Evolutionary conservation across 2,888 invertebrate genomes (phyloP).

Genomic region (Phania funesta): DNA sequence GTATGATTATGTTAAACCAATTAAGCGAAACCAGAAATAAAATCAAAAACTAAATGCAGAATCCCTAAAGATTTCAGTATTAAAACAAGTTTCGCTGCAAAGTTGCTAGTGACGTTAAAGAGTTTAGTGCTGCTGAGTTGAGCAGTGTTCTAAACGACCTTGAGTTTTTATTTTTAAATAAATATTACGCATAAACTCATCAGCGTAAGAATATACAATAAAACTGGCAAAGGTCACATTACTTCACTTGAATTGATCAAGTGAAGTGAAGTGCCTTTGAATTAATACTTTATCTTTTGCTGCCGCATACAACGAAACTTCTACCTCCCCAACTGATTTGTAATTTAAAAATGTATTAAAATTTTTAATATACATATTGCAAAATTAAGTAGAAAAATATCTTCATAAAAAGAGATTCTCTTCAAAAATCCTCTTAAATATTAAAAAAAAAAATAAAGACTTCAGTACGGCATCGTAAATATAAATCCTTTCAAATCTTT

Average conservation of each 20-base stretch:
- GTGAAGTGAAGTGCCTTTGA: slow-evolving; percentile 30
- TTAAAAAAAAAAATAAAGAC: slow-evolving; percentile 16
- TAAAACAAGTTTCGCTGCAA: slow-evolving; percentile 47
- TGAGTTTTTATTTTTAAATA: slow-evolving; percentile 34
- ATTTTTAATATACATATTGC: slow-evolving; percentile 6
- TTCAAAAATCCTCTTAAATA: slow-evolving; percentile 29
- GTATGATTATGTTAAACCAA: slow-evolving; percentile 36
- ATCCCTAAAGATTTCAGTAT: slow-evolving; percentile 27
- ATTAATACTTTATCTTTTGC: slow-evolving; percentile 20
- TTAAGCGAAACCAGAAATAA: slow-evolving; percentile 52
- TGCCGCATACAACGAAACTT: neutral
- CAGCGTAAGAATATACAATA: neutral
- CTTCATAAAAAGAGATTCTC: neutral
- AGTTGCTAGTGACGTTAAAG: neutral
- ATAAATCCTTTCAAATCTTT: slow-evolving; percentile 47
- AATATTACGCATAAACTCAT: neutral
- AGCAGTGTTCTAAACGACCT: slow-evolving; percentile 31
- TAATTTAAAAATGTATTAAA: slow-evolving; percentile 27
- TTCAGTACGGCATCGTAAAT: slow-evolving; percentile 17
- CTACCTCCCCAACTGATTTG: slow-evolving; percentile 7
- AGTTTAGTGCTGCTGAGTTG: neutral
- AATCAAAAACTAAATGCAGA: slow-evolving; percentile 12
- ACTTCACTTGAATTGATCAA: too few relatives aligned
- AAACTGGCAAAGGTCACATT: slow-evolving; percentile 44
- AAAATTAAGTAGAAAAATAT: neutral